A percentile compares a stretch with the other conserved stretches of the same genome.
Conservation (phyloP, 2,113 vertebrate species). For the Cavia porcellus region DNA sequence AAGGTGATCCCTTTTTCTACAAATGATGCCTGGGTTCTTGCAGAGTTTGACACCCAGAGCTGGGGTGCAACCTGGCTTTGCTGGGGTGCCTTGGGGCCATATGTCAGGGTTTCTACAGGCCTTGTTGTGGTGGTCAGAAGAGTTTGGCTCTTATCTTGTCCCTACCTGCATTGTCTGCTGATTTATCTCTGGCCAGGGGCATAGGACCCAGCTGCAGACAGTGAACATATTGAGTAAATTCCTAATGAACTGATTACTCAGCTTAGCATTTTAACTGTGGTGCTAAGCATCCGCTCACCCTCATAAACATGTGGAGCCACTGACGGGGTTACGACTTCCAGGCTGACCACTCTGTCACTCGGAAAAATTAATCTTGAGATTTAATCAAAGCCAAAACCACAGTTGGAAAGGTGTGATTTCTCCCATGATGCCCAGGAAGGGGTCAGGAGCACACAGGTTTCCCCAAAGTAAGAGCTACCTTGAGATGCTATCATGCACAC, state of each 20-base stretch:
- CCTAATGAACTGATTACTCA: conserved; percentile 86
- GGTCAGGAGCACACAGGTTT: neutral
- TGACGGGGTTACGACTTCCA: conserved; percentile 80
- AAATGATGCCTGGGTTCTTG: neutral
- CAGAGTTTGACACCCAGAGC: neutral
- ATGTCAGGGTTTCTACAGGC: neutral
- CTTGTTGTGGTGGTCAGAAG: conserved; percentile 8
- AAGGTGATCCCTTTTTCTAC: neutral
- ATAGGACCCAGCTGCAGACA: conserved; percentile 67
- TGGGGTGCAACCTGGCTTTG: neutral
- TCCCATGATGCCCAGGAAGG: neutral
- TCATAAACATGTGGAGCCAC: conserved; percentile 84
- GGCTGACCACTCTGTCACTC: conserved; percentile 73
- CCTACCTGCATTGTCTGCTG: conserved; percentile 64
- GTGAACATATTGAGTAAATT: conserved; percentile 83
- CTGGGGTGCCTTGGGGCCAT: neutral
- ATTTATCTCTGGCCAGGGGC: conserved; percentile 78
- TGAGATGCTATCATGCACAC: neutral
- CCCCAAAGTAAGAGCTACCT: neutral
- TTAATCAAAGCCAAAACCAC: conserved; percentile 80
- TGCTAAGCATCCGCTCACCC: conserved; percentile 82
- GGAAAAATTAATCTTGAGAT: conserved; percentile 83
- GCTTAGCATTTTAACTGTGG: conserved; percentile 85
- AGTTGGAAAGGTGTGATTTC: conserved; percentile 24
- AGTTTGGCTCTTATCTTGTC: conserved; percentile 74